A percentile compares a stretch with the other conserved stretches of the same genome.
Conservation (phyloP, 2,888 invertebrate species). For the Oegoconia quadripuncta region DNA sequence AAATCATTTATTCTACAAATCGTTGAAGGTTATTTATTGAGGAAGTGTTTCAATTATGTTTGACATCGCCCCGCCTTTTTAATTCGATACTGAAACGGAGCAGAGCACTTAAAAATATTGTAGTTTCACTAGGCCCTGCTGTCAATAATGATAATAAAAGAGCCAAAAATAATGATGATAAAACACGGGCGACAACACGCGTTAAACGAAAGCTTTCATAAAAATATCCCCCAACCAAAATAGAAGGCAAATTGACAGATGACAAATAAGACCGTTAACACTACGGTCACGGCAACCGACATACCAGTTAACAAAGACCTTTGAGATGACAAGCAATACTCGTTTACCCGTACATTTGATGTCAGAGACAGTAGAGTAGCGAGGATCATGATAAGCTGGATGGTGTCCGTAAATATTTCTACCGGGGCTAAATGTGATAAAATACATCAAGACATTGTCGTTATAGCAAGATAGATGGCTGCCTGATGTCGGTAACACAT, state of each 20-base stretch:
- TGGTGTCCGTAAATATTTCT: constrained; percentile 62
- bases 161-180: constrained; percentile 72
- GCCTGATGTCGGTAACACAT: constrained; percentile 56
- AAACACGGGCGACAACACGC: constrained; percentile 60
- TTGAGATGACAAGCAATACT: constrained; percentile 15
- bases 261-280: constrained; percentile 76
- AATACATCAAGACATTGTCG: constrained; percentile 77
- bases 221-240: constrained; percentile 58
- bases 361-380: constrained; percentile 21
- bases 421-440: constrained; percentile 71
- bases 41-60: no score
- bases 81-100: background rate
- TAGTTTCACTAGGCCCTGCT: constrained; percentile 30
- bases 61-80: background rate
- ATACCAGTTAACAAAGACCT: constrained; percentile 42
- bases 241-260: constrained; percentile 77
- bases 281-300: constrained; percentile 51
- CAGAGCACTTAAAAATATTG: constrained; percentile 8
- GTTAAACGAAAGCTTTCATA: constrained; percentile 70
- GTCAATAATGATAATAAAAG: constrained; percentile 69
- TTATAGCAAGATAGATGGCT: constrained; percentile 68
- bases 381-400: constrained; percentile 41
- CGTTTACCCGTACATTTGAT: constrained; percentile 7
- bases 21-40: no score
- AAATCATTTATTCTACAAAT: no score